Percentiles rank a stretch among this genome's conserved stretches.
phyloP scores from a whole-genome alignment of 1,140 invertebrate genomes.

The Leptinotarsa defecta region DNA sequence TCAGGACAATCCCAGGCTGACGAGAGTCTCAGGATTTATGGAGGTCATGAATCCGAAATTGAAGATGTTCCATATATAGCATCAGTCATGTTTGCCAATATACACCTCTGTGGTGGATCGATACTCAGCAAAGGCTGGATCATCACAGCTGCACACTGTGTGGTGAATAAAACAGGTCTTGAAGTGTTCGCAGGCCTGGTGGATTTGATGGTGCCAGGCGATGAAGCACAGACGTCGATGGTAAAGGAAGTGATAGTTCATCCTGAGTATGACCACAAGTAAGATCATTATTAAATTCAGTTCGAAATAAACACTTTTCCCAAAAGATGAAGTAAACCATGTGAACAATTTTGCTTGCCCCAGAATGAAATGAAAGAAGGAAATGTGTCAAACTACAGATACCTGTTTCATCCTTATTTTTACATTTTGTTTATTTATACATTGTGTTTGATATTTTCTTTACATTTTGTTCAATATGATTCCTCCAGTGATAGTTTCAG shows the following conservation, averaged over 20 bases:
- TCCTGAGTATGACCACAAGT: not conserved
- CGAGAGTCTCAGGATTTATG: not conserved
- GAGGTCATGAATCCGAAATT: not conserved
- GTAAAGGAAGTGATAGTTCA: not conserved
- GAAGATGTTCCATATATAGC: not conserved
- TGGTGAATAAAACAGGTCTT: not conserved
- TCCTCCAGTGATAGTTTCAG: too few species aligned
- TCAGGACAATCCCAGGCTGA: too few species aligned
- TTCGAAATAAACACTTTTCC: too few species aligned
- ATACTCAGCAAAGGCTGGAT: not conserved
- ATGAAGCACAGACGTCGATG: not conserved
- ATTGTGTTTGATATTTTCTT: too few species aligned
- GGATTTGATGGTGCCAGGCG: not conserved
- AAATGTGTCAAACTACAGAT: too few species aligned
- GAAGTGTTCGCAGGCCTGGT: not conserved
- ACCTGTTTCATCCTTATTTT: too few species aligned
- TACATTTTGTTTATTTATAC: too few species aligned
- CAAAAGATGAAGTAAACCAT: too few species aligned
- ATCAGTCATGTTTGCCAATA: not conserved
- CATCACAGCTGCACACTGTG: conserved; percentile 2
- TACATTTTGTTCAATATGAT: too few species aligned
- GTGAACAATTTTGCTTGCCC: too few species aligned
- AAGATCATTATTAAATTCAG: not conserved
- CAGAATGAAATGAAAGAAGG: too few species aligned
- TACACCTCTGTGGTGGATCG: not conserved